phyloP scores from a whole-genome alignment of 2,113 vertebrate genomes.

The Alligator mississippiensis region DNA sequence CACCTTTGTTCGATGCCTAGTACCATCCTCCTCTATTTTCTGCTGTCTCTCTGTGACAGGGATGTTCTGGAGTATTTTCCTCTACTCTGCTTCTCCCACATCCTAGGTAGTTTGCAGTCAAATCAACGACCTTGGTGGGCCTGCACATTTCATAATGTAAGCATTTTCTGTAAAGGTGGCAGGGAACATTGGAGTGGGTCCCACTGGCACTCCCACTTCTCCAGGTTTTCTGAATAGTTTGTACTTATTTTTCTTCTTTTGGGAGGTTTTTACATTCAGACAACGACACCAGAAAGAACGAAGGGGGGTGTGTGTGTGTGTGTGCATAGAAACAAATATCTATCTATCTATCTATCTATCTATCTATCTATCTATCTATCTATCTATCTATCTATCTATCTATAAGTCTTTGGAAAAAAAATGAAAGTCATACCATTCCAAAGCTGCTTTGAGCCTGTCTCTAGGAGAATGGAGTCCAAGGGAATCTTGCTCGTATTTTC shows the following conservation, averaged over 20 bases:
- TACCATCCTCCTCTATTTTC: slow-evolving; percentile 41
- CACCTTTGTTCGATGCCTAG: slow-evolving; percentile 11
- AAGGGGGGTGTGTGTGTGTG: background rate
- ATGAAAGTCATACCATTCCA: background rate
- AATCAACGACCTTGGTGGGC: slow-evolving; percentile 2
- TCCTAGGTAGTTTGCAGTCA: slow-evolving; percentile 37
- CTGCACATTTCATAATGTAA: slow-evolving; percentile 39
- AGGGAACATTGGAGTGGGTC: background rate
- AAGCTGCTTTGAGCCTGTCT: background rate
- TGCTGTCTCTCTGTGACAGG: slow-evolving; percentile 18
- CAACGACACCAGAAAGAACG: slow-evolving; percentile 33
- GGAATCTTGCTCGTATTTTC: background rate
- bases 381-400: too few relatives aligned
- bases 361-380: too few relatives aligned
- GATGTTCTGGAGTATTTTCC: slow-evolving; percentile 17
- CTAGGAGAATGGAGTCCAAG: slow-evolving; percentile 19
- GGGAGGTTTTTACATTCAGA: background rate
- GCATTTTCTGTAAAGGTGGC: slow-evolving; percentile 10
- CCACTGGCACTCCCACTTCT: slow-evolving; percentile 3
- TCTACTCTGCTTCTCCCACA: slow-evolving; percentile 26
- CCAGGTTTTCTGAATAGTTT: background rate
- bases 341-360: too few relatives aligned
- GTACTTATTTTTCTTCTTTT: background rate
- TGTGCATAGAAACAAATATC: too few relatives aligned
- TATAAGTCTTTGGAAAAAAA: background rate